Evolutionary conservation across 1,140 invertebrate species (phyloP).

Genomic region (Drosophila nannoptera): DNA sequence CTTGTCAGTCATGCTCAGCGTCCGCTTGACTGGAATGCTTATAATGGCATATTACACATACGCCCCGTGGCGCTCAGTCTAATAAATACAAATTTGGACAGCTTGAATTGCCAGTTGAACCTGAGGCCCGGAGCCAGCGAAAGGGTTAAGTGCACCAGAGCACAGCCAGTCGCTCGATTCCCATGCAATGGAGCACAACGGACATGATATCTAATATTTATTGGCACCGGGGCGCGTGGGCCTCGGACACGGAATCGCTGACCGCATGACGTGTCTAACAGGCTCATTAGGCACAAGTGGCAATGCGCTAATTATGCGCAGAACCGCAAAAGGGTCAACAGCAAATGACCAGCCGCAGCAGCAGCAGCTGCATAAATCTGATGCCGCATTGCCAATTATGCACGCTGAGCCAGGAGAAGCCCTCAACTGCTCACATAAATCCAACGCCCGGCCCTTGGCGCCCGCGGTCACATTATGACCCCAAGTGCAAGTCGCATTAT

Average conservation of each 20-base stretch:
- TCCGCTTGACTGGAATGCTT: slow-evolving; percentile 55
- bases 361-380: slow-evolving; percentile 57
- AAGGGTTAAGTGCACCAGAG: slow-evolving; percentile 8
- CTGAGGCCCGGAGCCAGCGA: not conserved
- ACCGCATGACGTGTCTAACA: slow-evolving; percentile 64
- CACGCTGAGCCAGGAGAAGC: slow-evolving; percentile 60
- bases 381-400: slow-evolving; percentile 70
- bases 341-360: no score
- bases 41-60: slow-evolving; percentile 77
- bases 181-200: slow-evolving; percentile 30
- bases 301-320: slow-evolving; percentile 74
- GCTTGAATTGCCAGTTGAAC: slow-evolving; percentile 55
- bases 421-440: slow-evolving; percentile 62
- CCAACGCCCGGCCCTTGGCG: slow-evolving; percentile 10
- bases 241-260: slow-evolving; percentile 1
- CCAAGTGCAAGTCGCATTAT: slow-evolving; percentile 63
- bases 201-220: slow-evolving; percentile 64
- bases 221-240: slow-evolving; percentile 47
- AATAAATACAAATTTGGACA: slow-evolving; percentile 76
- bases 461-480: slow-evolving; percentile 41
- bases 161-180: slow-evolving; percentile 13
- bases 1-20: slow-evolving; percentile 48
- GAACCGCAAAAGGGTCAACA: slow-evolving; percentile 26
- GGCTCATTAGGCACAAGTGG: slow-evolving; percentile 76
- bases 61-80: slow-evolving; percentile 69